A percentile compares a stretch with the other conserved stretches of the same genome.
phyloP scores from a whole-genome alignment of 2,113 vertebrate genomes.

The Ammospiza nelsoni region DNA sequence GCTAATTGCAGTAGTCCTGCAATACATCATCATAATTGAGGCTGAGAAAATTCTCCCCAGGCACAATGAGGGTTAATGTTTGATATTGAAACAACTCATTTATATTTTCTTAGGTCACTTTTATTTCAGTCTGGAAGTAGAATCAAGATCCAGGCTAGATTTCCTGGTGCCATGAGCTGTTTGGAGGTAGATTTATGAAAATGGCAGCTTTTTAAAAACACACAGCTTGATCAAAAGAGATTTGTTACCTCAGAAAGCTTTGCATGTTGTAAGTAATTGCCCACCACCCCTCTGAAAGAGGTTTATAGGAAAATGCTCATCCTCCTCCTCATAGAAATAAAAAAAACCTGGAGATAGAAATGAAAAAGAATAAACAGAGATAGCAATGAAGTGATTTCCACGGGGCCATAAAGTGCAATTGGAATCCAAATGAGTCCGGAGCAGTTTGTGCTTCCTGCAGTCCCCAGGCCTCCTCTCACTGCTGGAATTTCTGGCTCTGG shows the following conservation, averaged over 20 bases:
- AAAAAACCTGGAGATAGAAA: not conserved
- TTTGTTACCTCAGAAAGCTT: not conserved
- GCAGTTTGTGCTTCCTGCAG: not conserved
- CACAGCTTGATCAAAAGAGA: not conserved
- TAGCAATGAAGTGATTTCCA: slow-evolving; percentile 6
- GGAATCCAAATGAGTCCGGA: not conserved
- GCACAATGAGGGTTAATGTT: not conserved
- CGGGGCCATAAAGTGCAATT: not conserved
- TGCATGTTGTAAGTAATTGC: not conserved
- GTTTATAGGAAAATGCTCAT: not conserved
- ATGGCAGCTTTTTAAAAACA: not conserved
- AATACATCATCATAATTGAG: not conserved
- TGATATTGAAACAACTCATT: not conserved
- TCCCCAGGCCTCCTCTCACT: not conserved
- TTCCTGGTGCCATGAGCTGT: not conserved
- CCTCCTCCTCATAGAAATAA: not conserved
- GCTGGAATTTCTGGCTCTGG: not conserved
- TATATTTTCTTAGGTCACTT: not conserved
- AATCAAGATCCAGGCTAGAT: not conserved
- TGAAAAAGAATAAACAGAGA: not conserved
- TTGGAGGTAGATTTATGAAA: not conserved
- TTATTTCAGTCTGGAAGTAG: not conserved
- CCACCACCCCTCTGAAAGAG: not conserved
- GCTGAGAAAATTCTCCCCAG: not conserved
- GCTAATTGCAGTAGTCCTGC: not conserved